Conservation (phyloP, 30 jellyfish, hydroid and myxozoan genomes). For the Clytia hemisphaerica region DNA sequence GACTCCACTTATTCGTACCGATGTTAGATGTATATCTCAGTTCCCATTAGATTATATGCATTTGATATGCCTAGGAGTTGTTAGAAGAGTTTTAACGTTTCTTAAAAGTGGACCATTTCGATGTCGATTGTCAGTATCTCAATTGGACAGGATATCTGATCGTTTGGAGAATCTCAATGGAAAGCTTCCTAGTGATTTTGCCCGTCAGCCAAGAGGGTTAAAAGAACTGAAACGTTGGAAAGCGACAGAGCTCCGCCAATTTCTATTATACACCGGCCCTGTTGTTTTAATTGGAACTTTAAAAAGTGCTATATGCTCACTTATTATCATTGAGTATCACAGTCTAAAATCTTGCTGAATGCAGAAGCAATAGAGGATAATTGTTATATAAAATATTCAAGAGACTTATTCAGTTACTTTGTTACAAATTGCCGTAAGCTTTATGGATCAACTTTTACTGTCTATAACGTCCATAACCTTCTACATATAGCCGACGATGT, state of each 20-base stretch:
- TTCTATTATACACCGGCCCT: constrained; percentile 34
- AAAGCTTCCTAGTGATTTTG: constrained; percentile 18
- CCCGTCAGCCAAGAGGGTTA: constrained; percentile 24
- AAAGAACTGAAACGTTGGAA: constrained; percentile 22
- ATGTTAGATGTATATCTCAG: background rate
- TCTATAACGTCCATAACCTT: constrained; percentile 23
- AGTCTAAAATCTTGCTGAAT: constrained; percentile 16
- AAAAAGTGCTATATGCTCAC: background rate
- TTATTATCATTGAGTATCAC: background rate
- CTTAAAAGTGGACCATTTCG: background rate
- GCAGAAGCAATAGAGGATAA: background rate
- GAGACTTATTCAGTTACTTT: constrained; percentile 3
- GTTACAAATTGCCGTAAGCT: constrained; percentile 21
- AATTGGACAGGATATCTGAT: constrained; percentile 2
- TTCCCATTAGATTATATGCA: too few species aligned
- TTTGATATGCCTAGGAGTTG: constrained; percentile 17
- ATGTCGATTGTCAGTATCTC: background rate
- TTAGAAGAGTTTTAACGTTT: background rate
- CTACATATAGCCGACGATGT: constrained; percentile 14
- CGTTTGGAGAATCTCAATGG: background rate
- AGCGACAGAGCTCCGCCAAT: constrained; percentile 35
- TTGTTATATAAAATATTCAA: constrained; percentile 12
- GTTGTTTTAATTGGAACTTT: constrained; percentile 17
- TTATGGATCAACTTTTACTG: too few species aligned
- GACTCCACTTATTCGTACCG: background rate